Conservation (phyloP, 2,797 vertebrate genomes). For the Alosa sapidissima region DNA sequence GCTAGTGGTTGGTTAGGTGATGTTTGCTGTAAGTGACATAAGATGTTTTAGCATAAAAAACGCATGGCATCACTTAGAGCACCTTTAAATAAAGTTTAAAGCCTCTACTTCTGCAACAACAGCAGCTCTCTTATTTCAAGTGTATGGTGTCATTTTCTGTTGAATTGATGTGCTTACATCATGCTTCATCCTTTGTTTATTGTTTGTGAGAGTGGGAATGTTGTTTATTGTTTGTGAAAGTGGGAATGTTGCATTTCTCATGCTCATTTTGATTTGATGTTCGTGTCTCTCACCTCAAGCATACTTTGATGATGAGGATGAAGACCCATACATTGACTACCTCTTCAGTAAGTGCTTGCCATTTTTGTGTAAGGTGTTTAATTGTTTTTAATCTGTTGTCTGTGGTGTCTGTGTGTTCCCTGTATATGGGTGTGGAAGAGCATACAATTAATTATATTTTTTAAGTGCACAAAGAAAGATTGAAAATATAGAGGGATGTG, state of each 20-base stretch:
- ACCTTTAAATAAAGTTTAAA: too few relatives aligned
- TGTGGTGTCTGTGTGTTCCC: constrained; percentile 25
- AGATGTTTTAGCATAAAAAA: too few relatives aligned
- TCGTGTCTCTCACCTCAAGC: constrained; percentile 50
- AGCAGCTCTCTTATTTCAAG: too few relatives aligned
- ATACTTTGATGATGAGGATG: constrained; percentile 56
- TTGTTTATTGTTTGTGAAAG: constrained; percentile 22
- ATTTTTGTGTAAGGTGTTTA: not conserved
- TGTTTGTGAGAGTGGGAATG: not conserved
- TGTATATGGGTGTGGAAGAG: not conserved
- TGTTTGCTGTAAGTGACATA: too few relatives aligned
- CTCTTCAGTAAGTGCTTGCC: constrained; percentile 51
- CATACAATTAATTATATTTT: not conserved
- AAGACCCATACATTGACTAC: constrained; percentile 49
- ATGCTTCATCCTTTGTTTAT: not conserved
- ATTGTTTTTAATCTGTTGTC: not conserved
- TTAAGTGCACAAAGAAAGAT: not conserved
- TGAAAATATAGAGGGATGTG: not conserved
- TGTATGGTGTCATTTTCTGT: too few relatives aligned
- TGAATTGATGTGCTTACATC: not conserved
- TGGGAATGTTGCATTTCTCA: constrained; percentile 3
- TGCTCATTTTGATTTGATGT: constrained; percentile 23
- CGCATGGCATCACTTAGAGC: too few relatives aligned
- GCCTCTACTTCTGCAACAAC: too few relatives aligned
- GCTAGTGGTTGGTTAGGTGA: too few relatives aligned